Evolutionary conservation across 2,797 vertebrate genomes (phyloP).

Genomic region (Phalloptychus januarius): DNA sequence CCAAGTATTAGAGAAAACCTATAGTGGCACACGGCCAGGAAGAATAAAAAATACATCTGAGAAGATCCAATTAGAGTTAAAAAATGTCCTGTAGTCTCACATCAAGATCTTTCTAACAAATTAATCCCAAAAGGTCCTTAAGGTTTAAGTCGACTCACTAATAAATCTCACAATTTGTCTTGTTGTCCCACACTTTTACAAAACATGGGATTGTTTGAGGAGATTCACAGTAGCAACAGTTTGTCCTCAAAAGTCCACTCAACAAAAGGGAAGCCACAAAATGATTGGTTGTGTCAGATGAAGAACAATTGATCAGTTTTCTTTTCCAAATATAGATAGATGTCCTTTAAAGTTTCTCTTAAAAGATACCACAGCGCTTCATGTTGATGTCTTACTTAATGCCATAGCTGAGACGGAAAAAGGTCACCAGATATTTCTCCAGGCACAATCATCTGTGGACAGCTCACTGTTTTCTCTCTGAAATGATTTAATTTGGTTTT

Average conservation of each 20-base stretch:
- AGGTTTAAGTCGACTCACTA: conserved; percentile 23
- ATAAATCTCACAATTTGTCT: conserved; percentile 32
- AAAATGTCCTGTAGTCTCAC: conserved; percentile 16
- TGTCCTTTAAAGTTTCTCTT: conserved; percentile 32
- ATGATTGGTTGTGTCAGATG: conserved; percentile 39
- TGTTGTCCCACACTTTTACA: conserved; percentile 22
- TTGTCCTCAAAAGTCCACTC: conserved; percentile 52
- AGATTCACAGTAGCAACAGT: conserved; percentile 35
- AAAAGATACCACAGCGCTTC: conserved; percentile 36
- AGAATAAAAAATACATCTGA: conserved; percentile 21
- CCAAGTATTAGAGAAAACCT: conserved; percentile 23
- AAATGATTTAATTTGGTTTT: conserved; percentile 25
- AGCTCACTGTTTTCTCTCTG: conserved; percentile 26
- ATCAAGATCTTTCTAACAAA: conserved; percentile 15
- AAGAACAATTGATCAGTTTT: conserved; percentile 36
- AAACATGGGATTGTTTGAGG: conserved; percentile 8
- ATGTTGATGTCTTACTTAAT: conserved; percentile 43
- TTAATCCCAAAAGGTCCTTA: conserved; percentile 3
- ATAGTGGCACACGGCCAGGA: conserved; percentile 51
- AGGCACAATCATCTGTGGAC: conserved; percentile 40
- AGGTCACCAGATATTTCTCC: conserved; percentile 50
- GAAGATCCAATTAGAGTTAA: conserved; percentile 33
- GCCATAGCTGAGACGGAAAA: conserved; percentile 36
- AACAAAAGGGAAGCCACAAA: conserved; percentile 24
- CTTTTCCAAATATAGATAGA: conserved; percentile 26